Conservation (phyloP, 2,888 invertebrate genomes). For the Pecten maximus region DNA sequence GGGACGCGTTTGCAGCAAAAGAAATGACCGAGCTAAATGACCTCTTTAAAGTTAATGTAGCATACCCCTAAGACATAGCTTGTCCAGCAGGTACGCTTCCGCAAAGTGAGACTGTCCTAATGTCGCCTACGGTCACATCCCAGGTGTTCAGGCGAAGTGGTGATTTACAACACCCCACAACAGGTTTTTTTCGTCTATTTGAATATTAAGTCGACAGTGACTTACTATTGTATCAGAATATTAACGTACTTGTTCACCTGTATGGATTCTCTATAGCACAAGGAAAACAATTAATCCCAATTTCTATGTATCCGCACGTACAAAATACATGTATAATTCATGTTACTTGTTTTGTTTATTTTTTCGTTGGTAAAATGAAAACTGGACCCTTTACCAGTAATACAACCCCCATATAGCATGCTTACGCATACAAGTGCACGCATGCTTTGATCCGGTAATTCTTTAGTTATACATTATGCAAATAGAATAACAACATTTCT, state of each 20-base stretch:
- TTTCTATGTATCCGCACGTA: not conserved
- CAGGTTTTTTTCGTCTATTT: not conserved
- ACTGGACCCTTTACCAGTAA: not conserved
- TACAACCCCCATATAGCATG: not conserved
- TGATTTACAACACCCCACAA: constrained; percentile 2
- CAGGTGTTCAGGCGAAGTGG: not conserved
- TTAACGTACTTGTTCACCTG: constrained; percentile 8
- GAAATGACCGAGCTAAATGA: constrained; percentile 21
- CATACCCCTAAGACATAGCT: constrained; percentile 18
- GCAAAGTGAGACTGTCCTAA: not conserved
- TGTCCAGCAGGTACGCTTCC: not conserved
- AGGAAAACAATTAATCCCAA: not conserved
- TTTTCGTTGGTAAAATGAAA: not conserved
- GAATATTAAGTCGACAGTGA: constrained; percentile 4
- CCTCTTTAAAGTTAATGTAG: constrained; percentile 32
- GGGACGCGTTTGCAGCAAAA: not conserved
- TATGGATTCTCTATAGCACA: not conserved
- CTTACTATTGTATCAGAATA: not conserved
- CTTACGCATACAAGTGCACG: not conserved
- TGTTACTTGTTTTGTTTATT: not conserved
- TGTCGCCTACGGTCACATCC: constrained; percentile 5
- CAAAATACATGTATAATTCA: not conserved
- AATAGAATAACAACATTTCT: no score
- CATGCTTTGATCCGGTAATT: not conserved
- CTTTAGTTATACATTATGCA: no score